Base-by-base conservation (phyloP, 2,888 invertebrate species). In the Laothoe populi region DNA sequence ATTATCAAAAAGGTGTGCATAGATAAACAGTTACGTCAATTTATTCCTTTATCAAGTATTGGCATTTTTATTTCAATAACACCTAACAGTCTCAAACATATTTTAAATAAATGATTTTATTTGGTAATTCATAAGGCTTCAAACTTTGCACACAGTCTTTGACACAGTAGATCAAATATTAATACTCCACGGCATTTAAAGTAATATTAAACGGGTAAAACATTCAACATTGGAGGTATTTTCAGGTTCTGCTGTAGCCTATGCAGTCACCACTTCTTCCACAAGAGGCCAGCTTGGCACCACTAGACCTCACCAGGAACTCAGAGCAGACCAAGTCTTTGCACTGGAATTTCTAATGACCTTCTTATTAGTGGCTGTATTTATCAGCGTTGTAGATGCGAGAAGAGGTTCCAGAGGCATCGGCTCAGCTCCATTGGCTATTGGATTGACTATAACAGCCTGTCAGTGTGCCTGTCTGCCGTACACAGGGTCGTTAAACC, bases 401-500 rank as follows among this genome's bases (percentile, higher is more conserved):
- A 31, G 58, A 0, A 67, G 79, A 58, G 79, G 79, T 0, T 67
- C 68, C 0, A 70, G 66, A 31, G 79, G 78, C 0, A 64, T 80
- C 11, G 81, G 73, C 0, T 81, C 82, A 1, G 63, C 72, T 0
- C 53, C 81, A 13, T 49, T 81, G n/a, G 75, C 78, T 4, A 65
- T 80, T 24, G 81, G 81, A 0, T 19, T 80, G 0, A 71, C 74
- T 57, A 1, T 80, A 0, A 63, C 78, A 4, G 79, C 72, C 3
- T 74, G 79, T 3, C 66, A 75, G 42, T 75, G 74, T 42, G 66
- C 73, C 0, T 69, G 74, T 31, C 46, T 70, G 0, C 70, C 71
- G 0, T 81, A 78, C n/a, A 71, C 72, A 0, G 71, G 66, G 0
- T 71, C 71, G 0, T 35, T 81, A 31, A 81, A 78, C 31, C 82